These are phyloP conservation scores for Neopipo cinnamomea DNA, from an alignment of 2,113 vertebrate genomes.

Conservation along the genomic window DNA sequence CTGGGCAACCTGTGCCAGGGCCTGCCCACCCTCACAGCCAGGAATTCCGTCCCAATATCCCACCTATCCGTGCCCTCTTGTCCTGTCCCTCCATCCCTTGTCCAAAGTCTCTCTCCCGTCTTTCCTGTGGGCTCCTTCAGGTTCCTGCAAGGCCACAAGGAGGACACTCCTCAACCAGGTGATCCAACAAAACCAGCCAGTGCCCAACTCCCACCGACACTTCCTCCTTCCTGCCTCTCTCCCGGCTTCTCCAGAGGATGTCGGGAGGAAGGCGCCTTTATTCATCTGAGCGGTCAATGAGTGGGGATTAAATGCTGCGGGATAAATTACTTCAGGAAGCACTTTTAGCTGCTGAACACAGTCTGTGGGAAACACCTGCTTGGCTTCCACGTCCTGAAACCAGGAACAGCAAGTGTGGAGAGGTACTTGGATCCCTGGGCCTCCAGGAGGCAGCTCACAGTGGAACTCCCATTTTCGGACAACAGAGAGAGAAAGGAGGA, in stretches of 20 bases:
- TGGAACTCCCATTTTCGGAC: accelerated
- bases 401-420: accelerated
- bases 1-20: not conserved
- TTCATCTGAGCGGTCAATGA: not conserved
- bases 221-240: not conserved
- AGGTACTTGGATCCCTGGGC: not conserved
- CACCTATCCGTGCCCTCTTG: not conserved
- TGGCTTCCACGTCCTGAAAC: not conserved
- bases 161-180: not conserved
- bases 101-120: not conserved
- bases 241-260: not conserved
- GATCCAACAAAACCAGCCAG: not conserved
- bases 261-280: not conserved
- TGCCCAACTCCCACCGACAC: not conserved
- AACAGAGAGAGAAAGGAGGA: not conserved
- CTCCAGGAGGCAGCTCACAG: not conserved
- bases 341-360: not conserved
- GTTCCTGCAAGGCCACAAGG: not conserved
- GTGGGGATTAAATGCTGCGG: not conserved
- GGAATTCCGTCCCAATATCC: not conserved
- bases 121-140: not conserved
- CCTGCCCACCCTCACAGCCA: not conserved
- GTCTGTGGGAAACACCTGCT: slow-evolving; percentile 36
- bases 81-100: not conserved
- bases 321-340: slow-evolving; percentile 5